Evolutionary conservation across 2,888 invertebrate genomes (phyloP).

Genomic region (Drosophila mayaguana): DNA sequence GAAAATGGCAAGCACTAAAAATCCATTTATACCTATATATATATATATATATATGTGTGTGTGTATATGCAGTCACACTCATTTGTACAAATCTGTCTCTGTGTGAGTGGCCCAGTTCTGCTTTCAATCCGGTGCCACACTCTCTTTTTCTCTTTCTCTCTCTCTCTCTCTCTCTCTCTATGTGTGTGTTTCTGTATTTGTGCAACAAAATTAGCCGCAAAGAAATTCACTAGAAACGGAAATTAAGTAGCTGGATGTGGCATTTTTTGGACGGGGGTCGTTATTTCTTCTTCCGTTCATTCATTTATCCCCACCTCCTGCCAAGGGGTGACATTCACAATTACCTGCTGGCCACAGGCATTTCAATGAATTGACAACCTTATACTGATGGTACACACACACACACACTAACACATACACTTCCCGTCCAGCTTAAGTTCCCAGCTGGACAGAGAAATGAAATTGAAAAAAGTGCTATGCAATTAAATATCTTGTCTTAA

Average conservation of each 20-base stretch:
- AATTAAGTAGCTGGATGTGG: slow-evolving; percentile 75
- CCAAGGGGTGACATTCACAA: slow-evolving; percentile 24
- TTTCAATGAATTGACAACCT: slow-evolving; percentile 26
- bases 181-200: slow-evolving; percentile 32
- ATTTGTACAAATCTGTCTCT: slow-evolving; percentile 13
- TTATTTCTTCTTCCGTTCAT: slow-evolving; percentile 25
- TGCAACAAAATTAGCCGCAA: slow-evolving; percentile 75
- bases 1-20: slow-evolving; percentile 41
- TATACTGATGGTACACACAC: background rate
- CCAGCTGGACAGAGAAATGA: slow-evolving; percentile 2
- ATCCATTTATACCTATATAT: slow-evolving; percentile 9
- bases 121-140: slow-evolving; percentile 38
- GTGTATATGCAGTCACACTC: background rate
- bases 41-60: background rate
- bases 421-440: background rate
- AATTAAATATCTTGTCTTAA: slow-evolving; percentile 6
- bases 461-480: background rate
- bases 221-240: slow-evolving; percentile 82
- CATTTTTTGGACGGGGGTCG: slow-evolving; percentile 39
- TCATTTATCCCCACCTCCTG: slow-evolving; percentile 3
- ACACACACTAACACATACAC: background rate
- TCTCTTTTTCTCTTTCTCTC: background rate
- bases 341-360: slow-evolving; percentile 30
- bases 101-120: slow-evolving; percentile 62
- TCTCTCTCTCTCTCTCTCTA: background rate